These are phyloP conservation scores for Rhynchotus rufescens DNA, from an alignment of 2,797 vertebrate species.

Conservation along the genomic window DNA sequence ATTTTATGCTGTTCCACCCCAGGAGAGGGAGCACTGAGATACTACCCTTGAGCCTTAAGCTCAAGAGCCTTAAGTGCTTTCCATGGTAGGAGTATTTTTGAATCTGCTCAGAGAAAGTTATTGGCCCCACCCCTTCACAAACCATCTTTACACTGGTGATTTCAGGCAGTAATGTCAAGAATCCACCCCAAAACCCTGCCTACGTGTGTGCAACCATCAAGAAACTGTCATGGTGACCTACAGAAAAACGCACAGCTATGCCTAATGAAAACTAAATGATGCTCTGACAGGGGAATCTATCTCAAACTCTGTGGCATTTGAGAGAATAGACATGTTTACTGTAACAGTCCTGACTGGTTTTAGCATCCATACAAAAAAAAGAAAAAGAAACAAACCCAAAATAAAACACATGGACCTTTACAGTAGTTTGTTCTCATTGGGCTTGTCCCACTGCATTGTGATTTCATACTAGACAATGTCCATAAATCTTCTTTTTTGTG, in stretches of 20 bases:
- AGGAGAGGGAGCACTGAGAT: background rate
- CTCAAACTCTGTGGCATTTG: background rate
- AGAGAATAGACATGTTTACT: background rate
- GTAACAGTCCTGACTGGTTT: background rate
- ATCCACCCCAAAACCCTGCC: background rate
- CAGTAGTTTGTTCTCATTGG: background rate
- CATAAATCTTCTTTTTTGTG: background rate
- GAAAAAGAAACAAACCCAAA: background rate
- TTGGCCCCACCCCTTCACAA: background rate
- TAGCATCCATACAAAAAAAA: background rate
- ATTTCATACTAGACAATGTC: background rate
- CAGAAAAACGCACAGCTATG: background rate
- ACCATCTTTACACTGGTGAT: background rate
- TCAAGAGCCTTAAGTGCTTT: background rate
- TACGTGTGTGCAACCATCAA: background rate
- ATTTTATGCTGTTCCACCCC: background rate
- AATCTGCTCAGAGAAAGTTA: background rate
- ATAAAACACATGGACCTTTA: background rate
- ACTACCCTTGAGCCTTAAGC: background rate
- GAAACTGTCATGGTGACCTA: background rate
- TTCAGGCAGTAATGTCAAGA: background rate
- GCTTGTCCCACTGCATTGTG: background rate
- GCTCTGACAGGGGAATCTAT: background rate
- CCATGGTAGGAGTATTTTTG: background rate
- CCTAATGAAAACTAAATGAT: background rate